These are phyloP conservation scores for Cephus sareptanus DNA, from an alignment of 2,888 invertebrate genomes.

Conservation along the genomic window DNA sequence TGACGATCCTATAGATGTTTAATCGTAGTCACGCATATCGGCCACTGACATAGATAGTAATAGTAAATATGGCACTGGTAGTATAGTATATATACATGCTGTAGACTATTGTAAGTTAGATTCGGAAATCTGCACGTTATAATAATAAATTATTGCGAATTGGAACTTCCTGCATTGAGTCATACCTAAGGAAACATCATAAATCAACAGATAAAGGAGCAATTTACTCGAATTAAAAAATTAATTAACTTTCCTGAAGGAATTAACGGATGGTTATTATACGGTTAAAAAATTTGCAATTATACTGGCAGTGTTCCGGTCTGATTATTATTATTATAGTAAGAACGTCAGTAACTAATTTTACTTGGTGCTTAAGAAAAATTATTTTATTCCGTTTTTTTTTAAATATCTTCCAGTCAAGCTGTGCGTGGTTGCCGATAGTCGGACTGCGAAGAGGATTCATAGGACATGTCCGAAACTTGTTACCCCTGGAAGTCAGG, in stretches of 20 bases:
- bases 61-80: neutral
- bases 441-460: conserved; percentile 72
- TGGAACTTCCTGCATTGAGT: neutral
- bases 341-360: neutral
- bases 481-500: conserved; percentile 70
- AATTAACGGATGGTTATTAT: neutral
- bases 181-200: too few species aligned
- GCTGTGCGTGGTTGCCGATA: conserved; percentile 78
- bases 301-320: neutral
- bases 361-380: neutral
- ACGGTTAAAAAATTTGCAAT: neutral
- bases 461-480: conserved; percentile 74
- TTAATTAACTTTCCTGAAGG: neutral
- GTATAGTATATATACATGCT: neutral
- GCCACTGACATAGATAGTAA: neutral
- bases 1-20: neutral
- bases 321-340: neutral
- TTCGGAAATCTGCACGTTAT: neutral
- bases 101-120: neutral
- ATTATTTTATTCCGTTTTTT: neutral
- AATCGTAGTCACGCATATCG: neutral
- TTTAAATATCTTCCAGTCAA: conserved; percentile 69
- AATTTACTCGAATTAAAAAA: neutral
- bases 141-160: neutral
- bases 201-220: too few species aligned